Evolutionary conservation across 2,797 vertebrate species (phyloP), one percentile per base, ranked within the genome.

Genomic region (Tinamus major): DNA sequence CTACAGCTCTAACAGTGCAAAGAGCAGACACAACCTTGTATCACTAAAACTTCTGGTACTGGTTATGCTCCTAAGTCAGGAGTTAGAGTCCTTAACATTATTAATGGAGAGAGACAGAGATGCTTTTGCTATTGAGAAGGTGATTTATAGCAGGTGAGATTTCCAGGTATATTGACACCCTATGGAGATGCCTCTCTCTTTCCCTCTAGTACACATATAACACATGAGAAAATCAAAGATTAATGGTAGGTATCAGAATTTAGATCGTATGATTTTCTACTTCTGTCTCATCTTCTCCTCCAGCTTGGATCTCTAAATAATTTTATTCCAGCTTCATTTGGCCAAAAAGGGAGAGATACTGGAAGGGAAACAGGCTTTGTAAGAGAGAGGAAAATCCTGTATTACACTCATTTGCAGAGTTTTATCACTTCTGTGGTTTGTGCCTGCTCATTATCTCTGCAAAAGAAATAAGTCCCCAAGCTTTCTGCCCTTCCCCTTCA

Each of bases 1-100:
- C 31, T 79, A 48, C 26, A 79, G 39, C 42, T 93, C 59, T 93
- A 65, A 78, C 51, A 58, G 68, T 93, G 77, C 85, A 93, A 89
- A 95, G 72, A 64, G 68, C 87, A 78, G 61, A 91, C 68, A 77
- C 19, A 83, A 55, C 29, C 41, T 78, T 12, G 24, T 51, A 85
- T 59, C 55, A 62, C 37, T 58, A 89, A 58, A 68, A 71, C 29
- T 75, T 71, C 72, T 87, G 76, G 58, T 76, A 65, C 44, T 80
- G 55, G 87, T 93, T 89, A 65, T 35, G 16, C 21, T 82, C 4
- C 5, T 17, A 37, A 68, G 33, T 85, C 72, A 59, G 31, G 61
- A 89, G 61, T 37, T 80, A 84, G 31, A 56, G 61, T 77, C 21
- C 56, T 78, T 84, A 83, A 70, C 6, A 5, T 78, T 87, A 58